Conservation (phyloP, 2,797 vertebrate genomes). For the Myripristis jacobus region DNA sequence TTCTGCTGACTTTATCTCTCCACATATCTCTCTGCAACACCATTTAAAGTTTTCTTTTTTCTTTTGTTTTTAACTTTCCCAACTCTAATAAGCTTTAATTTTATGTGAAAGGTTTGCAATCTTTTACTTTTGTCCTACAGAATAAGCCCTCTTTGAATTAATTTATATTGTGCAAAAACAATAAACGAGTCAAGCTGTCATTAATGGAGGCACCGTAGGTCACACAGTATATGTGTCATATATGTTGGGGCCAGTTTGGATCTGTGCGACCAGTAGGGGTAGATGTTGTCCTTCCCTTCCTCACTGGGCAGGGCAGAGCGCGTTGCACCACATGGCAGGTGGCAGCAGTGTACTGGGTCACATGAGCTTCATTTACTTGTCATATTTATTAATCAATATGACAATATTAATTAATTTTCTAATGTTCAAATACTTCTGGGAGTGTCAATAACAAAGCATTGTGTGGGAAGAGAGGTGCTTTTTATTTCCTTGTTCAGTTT, state of each 20-base stretch:
- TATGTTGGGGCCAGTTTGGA: conserved; percentile 1
- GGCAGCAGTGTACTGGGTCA: neutral
- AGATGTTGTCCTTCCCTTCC: conserved; percentile 48
- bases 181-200: no score
- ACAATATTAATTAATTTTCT: neutral
- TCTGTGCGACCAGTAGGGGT: conserved; percentile 65
- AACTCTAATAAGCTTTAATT: no score
- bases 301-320: neutral
- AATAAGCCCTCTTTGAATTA: no score
- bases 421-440: neutral
- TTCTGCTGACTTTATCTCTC: no score
- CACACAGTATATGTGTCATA: neutral
- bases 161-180: no score
- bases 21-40: no score
- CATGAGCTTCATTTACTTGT: conserved; percentile 14
- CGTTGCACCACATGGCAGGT: no score
- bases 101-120: no score
- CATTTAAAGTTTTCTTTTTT: no score
- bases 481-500: neutral
- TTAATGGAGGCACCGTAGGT: neutral
- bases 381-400: conserved; percentile 1
- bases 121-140: no score
- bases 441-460: neutral
- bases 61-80: no score
- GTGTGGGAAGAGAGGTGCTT: neutral